Evolutionary conservation across 2,113 vertebrate genomes (phyloP), one percentile per base, ranked within the genome.

Genomic region (Cyanoramphus novaezelandiae): DNA sequence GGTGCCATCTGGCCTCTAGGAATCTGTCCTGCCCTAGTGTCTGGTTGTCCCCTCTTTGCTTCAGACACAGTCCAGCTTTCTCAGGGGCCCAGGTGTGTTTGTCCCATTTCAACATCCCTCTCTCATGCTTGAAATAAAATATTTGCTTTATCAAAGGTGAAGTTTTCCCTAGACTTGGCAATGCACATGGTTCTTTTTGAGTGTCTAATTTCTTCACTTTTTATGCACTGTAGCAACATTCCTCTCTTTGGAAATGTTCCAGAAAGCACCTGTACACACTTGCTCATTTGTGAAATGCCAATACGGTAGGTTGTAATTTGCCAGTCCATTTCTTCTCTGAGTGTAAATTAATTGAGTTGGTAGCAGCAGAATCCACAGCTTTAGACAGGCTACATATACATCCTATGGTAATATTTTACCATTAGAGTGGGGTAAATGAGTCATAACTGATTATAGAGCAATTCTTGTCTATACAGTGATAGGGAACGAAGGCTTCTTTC

Each of bases 281-380:
- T 68, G 44, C 55, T 91, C 33, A 24, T 82, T 88, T 93, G 39
- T 86, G 76, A 96, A 91, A 77, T 41, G 60, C 60, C 52, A 25
- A 43, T 71, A 57, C 13, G 24, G 69, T 64, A 64, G 50, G 39
- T 1, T 92, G 80, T 41, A 86, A 86, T 93, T 93, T 95, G 52
- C 80, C 77, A 86, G 83, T 65, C 69, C 81, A 52, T 95, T 96
- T 95, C 83, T 91, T 84, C 72, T 79, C 76, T 0, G 0, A 75
- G 33, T 47, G 60, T 78, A 92, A 91, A 86, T 88, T 81, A 94
- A 91, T 86, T 71, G 43, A 86, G 87, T 91, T 84, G 80, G 84
- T 95, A 86, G 77, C 44, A 52, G 55, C 52, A 93, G 60, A 93
- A 86, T 82, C 78, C 86, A 63, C 39, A 67, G 86, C 68, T 89